Evolutionary conservation across 2,113 vertebrate species (phyloP).

Genomic region (Ceyx margarethae): DNA sequence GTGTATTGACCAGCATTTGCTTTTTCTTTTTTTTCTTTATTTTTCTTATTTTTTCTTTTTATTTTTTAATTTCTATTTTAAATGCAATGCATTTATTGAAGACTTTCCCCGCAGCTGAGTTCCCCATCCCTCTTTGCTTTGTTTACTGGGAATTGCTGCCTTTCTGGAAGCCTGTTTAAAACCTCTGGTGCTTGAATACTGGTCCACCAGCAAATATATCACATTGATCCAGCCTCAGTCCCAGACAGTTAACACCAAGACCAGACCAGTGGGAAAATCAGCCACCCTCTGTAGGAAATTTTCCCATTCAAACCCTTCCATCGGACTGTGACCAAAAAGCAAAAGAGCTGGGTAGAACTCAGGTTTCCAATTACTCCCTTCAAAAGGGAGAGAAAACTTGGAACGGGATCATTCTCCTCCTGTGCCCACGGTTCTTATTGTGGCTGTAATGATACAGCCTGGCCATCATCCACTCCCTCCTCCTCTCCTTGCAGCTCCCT

Average conservation of each 20-base stretch:
- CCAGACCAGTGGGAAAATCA: conserved; percentile 25
- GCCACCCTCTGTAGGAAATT: background rate
- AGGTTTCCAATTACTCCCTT: conserved; percentile 42
- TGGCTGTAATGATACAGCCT: conserved; percentile 33
- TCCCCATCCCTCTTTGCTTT: background rate
- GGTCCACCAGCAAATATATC: background rate
- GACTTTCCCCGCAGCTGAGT: background rate
- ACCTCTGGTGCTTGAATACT: background rate
- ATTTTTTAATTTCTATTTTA: background rate
- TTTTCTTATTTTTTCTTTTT: background rate
- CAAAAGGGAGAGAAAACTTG: conserved; percentile 30
- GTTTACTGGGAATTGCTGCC: conserved; percentile 11
- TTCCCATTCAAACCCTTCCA: conserved; percentile 40
- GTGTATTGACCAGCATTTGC: background rate
- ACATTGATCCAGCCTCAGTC: background rate
- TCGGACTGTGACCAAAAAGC: background rate
- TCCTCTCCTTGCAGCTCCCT: conserved; percentile 32
- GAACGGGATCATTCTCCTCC: conserved; percentile 23
- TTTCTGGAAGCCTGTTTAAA: conserved; percentile 1
- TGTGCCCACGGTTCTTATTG: background rate
- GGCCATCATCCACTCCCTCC: conserved; percentile 11
- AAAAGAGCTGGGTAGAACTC: conserved; percentile 13
- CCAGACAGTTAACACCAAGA: background rate
- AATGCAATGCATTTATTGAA: conserved; percentile 5
- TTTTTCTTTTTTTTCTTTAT: background rate